phyloP scores from a whole-genome alignment of 2,797 vertebrate species.

The Pristis pectinata region DNA sequence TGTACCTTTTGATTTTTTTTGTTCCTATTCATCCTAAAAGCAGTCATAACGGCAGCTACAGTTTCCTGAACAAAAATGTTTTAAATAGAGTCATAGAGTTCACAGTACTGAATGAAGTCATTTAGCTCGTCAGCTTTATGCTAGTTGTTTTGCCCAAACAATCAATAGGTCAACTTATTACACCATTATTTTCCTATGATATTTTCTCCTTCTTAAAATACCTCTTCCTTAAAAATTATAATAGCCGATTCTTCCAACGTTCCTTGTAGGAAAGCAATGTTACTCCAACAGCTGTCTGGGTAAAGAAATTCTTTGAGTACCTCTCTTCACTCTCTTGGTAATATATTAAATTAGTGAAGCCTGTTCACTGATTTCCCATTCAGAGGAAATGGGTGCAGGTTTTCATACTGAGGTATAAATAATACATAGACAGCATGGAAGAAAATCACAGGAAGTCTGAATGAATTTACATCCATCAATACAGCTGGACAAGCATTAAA shows the following conservation, averaged over 20 bases:
- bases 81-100: neutral
- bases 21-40: neutral
- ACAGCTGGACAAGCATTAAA: neutral
- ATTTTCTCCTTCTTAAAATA: neutral
- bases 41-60: neutral
- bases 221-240: neutral
- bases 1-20: neutral
- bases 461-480: neutral
- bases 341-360: neutral
- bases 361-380: neutral
- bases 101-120: neutral
- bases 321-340: neutral
- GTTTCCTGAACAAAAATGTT: neutral
- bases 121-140: neutral
- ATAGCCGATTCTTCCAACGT: neutral
- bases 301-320: neutral
- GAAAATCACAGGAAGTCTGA: neutral
- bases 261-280: neutral
- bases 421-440: neutral
- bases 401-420: neutral
- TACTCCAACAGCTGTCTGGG: neutral
- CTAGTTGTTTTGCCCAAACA: neutral
- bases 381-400: neutral
- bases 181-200: neutral
- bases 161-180: neutral